These are phyloP conservation scores for Lacerta bilineata DNA, from an alignment of 2,797 vertebrate species.

Conservation along the genomic window DNA sequence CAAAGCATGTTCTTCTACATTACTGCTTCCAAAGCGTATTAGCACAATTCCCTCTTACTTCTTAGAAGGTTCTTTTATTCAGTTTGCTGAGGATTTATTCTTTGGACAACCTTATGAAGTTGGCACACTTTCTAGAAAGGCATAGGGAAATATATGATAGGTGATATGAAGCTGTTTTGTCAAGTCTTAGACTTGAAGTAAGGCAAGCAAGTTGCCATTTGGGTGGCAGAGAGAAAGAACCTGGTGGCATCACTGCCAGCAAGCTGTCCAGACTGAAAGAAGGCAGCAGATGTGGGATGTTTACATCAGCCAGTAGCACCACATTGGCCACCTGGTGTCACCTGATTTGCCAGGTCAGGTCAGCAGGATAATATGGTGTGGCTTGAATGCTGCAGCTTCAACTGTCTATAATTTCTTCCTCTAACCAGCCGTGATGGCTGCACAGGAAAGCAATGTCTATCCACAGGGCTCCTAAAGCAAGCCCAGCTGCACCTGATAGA, in stretches of 20 bases:
- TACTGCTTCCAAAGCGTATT: not conserved
- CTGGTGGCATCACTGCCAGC: not conserved
- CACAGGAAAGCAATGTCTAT: not conserved
- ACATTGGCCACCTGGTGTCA: not conserved
- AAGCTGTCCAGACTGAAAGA: not conserved
- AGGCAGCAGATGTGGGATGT: not conserved
- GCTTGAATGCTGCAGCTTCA: not conserved
- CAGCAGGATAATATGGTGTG: not conserved
- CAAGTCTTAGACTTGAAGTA: no score
- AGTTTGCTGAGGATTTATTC: conserved; percentile 21
- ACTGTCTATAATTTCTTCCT: not conserved
- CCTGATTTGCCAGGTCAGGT: not conserved
- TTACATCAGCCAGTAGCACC: not conserved
- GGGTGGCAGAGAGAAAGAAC: not conserved
- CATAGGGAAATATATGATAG: conserved; percentile 35
- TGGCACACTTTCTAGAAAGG: conserved; percentile 57
- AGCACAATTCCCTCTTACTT: no score
- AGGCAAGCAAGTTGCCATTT: not conserved
- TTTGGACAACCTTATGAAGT: conserved; percentile 46
- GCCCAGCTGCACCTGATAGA: not conserved
- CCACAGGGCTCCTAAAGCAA: not conserved
- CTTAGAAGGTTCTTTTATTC: no score
- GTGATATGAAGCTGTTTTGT: conserved; percentile 63
- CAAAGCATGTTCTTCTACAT: conserved; percentile 27
- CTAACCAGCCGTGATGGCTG: no score